Evolutionary conservation across 35 echinoderm and acorn worm species (phyloP), one percentile per base, ranked within the genome.

Genomic region (Acanthaster planci): DNA sequence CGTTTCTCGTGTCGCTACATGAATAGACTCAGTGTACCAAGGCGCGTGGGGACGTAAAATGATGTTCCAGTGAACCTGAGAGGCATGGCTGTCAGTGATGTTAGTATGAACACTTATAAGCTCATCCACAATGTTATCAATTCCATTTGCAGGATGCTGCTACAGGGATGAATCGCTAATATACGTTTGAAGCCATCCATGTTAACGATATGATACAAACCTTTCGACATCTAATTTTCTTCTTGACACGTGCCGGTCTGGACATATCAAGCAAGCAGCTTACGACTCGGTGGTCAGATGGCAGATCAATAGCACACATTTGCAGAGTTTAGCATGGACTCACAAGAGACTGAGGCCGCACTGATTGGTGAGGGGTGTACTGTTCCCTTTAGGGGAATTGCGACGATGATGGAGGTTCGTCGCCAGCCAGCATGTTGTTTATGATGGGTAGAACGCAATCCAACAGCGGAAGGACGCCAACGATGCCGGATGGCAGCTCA

Each of bases 1-100:
- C 85, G 85, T 37, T 87, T 54, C 59, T 30, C 52, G 38, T 59
- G 81, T 87, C 14, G 85, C 85, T 16, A 29, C 37, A 21, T 76
- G 76, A 21, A 87, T 76, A 31, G 18, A 36, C 19, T 87, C 85
- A 54, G 58, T 36, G 59, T 87, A 87, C 85, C 85, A 80, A 30
- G 76, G 85, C 23, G 76, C 38, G 56, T 87, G 85, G 6, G 76
- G 85, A 5, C 85, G 22, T 34, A 87, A 51, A 32, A 76, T 80
- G 14, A 87, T 55, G 19, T 23, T 87, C 31, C 76, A 51, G 21
- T 26, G 31, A 15, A 76, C 59, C 23, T 1, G 75, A 7, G 85
- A 40, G 5, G 85, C 76, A 36, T 87, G 85, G 19, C 80, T 52
- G 34, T 87, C 85, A 29, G 80, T 34, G 23, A 87, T 26, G 37